A percentile compares a stretch with the other conserved stretches of the same genome.
phyloP scores from a whole-genome alignment of 2,888 invertebrate species.

The Lasioglossum zephyrum region DNA sequence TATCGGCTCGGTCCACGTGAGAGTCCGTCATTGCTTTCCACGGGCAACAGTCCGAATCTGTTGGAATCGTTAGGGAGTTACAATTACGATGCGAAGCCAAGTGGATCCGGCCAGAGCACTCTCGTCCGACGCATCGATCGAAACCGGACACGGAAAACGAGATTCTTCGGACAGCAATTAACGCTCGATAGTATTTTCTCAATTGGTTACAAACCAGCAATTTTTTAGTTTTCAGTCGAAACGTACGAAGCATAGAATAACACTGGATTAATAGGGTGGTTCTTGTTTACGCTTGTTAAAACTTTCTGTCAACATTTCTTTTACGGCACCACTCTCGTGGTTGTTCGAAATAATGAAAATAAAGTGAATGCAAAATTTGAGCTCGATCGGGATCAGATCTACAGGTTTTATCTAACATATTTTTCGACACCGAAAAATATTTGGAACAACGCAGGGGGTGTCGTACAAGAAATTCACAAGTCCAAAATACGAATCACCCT shows the following conservation, averaged over 20 bases:
- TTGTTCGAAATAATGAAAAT: too few relatives aligned
- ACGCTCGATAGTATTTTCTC: neutral
- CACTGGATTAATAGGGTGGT: neutral
- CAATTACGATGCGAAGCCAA: neutral
- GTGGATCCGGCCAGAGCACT: neutral
- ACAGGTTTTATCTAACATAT: too few relatives aligned
- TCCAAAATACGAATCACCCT: too few relatives aligned
- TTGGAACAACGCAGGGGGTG: too few relatives aligned
- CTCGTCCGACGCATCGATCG: neutral
- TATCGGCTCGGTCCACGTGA: conserved; percentile 8
- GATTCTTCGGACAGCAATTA: neutral
- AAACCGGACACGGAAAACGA: neutral
- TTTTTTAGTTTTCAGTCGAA: neutral
- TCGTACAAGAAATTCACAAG: too few relatives aligned
- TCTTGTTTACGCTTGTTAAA: too few relatives aligned
- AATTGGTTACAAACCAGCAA: neutral
- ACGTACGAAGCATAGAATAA: neutral
- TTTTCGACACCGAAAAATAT: too few relatives aligned
- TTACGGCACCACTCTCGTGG: too few relatives aligned
- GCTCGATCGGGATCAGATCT: too few relatives aligned
- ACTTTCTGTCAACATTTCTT: too few relatives aligned
- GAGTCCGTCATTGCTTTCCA: neutral
- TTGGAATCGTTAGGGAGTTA: neutral
- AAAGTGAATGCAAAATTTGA: too few relatives aligned
- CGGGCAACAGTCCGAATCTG: neutral